Evolutionary conservation across 2,797 vertebrate species (phyloP).

Genomic region (Amblyraja radiata): DNA sequence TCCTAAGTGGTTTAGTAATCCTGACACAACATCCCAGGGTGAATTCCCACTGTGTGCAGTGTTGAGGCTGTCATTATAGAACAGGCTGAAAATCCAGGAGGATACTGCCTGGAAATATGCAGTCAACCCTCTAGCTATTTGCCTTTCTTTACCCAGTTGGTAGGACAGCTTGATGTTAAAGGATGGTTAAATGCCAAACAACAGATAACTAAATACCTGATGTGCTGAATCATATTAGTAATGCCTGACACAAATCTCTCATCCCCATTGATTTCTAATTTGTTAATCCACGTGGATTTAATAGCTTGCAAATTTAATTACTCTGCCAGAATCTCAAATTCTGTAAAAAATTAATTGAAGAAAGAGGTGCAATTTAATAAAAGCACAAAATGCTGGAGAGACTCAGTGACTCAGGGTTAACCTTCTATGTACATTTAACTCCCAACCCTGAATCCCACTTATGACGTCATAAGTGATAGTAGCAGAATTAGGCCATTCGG

Average conservation of each 20-base stretch:
- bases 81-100: not conserved
- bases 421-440: no score
- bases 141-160: not conserved
- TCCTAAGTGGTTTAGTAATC: not conserved
- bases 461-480: no score
- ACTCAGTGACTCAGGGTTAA: no score
- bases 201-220: not conserved
- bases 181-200: not conserved
- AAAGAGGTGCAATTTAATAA: not conserved
- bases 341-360: not conserved
- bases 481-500: no score
- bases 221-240: not conserved
- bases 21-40: not conserved
- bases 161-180: not conserved
- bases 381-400: no score
- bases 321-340: not conserved
- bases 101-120: not conserved
- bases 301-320: slow-evolving; percentile 1
- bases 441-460: no score
- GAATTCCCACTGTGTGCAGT: not conserved
- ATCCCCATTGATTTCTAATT: not conserved
- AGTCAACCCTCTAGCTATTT: not conserved
- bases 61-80: no score
- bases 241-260: not conserved
- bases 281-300: not conserved